These are phyloP conservation scores for Bombus soroeensis DNA, from an alignment of 1,140 invertebrate genomes.

Conservation along the genomic window DNA sequence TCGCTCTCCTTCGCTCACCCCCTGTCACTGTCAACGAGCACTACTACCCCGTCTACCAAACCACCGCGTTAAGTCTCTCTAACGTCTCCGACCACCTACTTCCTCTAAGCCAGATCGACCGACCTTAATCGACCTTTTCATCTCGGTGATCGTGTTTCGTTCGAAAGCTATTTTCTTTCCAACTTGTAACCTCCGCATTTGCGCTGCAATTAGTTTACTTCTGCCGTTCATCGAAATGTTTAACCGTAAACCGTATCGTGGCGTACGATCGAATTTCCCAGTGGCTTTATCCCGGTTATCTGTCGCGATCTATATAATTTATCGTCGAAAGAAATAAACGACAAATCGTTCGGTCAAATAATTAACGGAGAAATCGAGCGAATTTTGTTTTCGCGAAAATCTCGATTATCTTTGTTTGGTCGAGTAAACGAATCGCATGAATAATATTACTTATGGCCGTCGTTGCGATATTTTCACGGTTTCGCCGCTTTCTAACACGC, in stretches of 20 bases:
- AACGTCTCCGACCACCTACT: slow-evolving; percentile 55
- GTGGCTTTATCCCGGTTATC: neutral
- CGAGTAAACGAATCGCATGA: too few species aligned
- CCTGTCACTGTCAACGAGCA: slow-evolving; percentile 35
- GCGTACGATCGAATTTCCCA: neutral
- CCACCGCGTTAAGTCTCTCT: slow-evolving; percentile 59
- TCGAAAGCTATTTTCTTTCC: neutral
- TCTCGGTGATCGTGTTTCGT: slow-evolving; percentile 56
- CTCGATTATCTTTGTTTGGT: too few species aligned
- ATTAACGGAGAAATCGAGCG: neutral
- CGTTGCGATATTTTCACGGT: neutral
- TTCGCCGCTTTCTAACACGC: neutral
- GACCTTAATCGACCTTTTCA: slow-evolving; percentile 69
- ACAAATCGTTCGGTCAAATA: neutral
- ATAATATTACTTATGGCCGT: too few species aligned
- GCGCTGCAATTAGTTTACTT: neutral
- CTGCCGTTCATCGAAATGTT: neutral
- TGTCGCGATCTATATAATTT: too few species aligned
- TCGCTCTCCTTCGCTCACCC: slow-evolving; percentile 37
- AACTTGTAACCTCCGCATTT: neutral
- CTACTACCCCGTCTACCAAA: slow-evolving; percentile 39
- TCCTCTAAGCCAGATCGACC: slow-evolving; percentile 64
- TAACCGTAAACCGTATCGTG: neutral
- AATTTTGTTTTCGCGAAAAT: too few species aligned
- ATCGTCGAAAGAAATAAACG: too few species aligned